phyloP scores from a whole-genome alignment of 2,797 vertebrate species.

The Peromyscus eremicus region DNA sequence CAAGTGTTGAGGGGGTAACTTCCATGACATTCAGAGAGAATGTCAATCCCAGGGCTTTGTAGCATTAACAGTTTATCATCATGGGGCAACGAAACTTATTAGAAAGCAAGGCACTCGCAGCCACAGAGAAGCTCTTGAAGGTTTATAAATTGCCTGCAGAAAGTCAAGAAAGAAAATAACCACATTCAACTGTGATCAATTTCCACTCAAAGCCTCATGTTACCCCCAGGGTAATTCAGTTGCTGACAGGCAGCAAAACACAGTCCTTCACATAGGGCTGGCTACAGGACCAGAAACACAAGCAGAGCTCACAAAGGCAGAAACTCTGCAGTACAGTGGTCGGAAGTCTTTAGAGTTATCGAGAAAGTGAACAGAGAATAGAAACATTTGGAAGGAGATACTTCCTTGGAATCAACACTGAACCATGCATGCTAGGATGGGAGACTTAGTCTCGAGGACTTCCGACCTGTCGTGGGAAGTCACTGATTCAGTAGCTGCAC shows the following conservation, averaged over 20 bases:
- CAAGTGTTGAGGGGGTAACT: neutral
- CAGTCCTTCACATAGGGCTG: conserved; percentile 1
- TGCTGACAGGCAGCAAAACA: conserved; percentile 9
- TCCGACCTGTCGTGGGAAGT: neutral
- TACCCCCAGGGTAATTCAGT: conserved; percentile 26
- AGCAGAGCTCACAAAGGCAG: neutral
- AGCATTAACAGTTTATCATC: conserved; percentile 24
- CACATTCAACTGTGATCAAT: conserved; percentile 47
- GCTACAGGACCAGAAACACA: neutral
- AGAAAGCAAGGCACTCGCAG: conserved; percentile 38
- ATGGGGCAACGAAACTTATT: conserved; percentile 1
- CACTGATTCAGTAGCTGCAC: neutral
- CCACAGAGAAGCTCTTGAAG: conserved; percentile 19
- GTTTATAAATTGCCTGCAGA: conserved; percentile 58
- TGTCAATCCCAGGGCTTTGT: neutral
- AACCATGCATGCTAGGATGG: neutral
- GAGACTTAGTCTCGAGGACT: neutral
- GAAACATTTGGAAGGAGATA: neutral
- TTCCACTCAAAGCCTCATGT: conserved; percentile 60
- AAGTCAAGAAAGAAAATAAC: conserved; percentile 68
- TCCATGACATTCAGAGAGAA: neutral
- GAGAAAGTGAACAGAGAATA: neutral
- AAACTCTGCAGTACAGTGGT: neutral
- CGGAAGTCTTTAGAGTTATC: neutral
- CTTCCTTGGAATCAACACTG: neutral